A percentile compares a stretch with the other conserved stretches of the same genome.
Conservation (phyloP, 2,113 vertebrate genomes). For the Rhombomys opimus region DNA sequence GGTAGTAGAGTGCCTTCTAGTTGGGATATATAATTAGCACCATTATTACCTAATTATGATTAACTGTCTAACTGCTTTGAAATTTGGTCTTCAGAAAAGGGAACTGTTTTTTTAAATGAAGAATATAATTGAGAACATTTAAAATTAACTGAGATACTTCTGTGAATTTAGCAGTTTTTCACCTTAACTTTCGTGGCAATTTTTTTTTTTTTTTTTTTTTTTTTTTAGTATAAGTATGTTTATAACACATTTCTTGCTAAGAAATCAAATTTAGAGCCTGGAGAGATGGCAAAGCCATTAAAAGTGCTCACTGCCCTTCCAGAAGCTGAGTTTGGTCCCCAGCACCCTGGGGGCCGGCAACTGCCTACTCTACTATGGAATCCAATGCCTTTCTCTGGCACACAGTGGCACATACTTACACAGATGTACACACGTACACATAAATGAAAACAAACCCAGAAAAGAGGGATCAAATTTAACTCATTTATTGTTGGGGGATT, state of each 20-base stretch:
- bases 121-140: background rate
- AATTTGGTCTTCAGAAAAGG: background rate
- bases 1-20: slow-evolving; percentile 35
- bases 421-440: background rate
- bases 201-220: background rate
- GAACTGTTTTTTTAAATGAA: background rate
- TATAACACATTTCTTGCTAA: background rate
- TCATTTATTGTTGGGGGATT: background rate
- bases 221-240: background rate
- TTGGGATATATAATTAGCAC: slow-evolving; percentile 40
- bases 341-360: background rate
- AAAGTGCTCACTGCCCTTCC: background rate
- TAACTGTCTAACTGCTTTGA: slow-evolving; percentile 23
- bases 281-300: background rate
- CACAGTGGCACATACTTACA: background rate
- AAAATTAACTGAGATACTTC: background rate
- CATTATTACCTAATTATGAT: slow-evolving; percentile 61
- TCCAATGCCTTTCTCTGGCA: background rate
- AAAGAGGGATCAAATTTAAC: background rate
- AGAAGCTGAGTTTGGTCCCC: background rate
- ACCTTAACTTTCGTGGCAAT: background rate
- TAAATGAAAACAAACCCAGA: background rate
- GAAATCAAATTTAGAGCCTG: background rate
- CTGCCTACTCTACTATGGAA: background rate
- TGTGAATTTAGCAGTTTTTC: background rate